Evolutionary conservation across 2,797 vertebrate species (phyloP).

Genomic region (Clamator glandarius): DNA sequence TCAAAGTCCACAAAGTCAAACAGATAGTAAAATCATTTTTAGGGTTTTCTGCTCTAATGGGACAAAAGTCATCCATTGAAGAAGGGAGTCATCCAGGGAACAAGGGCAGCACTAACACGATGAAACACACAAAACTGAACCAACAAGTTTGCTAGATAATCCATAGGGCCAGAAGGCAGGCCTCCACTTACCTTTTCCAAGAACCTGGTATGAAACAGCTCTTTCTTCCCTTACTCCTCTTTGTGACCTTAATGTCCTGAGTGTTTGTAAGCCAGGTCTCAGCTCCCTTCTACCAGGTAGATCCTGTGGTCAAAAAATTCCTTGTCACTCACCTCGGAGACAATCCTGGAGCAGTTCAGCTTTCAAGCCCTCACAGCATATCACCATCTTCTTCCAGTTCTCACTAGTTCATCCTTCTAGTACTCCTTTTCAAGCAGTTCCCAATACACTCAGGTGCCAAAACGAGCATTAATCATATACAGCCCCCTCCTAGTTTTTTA

Average conservation of each 20-base stretch:
- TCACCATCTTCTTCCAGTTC: neutral
- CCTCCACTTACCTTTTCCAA: neutral
- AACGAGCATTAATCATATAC: neutral
- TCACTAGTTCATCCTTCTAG: neutral
- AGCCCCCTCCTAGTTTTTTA: neutral
- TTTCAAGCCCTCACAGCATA: neutral
- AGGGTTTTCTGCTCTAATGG: neutral
- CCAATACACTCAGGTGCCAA: neutral
- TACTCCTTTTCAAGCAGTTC: neutral
- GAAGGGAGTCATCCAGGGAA: neutral
- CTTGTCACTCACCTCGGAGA: neutral
- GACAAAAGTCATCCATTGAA: neutral
- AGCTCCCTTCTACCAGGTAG: neutral
- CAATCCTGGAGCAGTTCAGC: neutral
- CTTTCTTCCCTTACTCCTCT: neutral
- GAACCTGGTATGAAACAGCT: neutral
- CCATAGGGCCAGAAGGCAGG: neutral
- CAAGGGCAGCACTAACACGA: neutral
- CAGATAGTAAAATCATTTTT: neutral
- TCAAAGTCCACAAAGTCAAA: neutral
- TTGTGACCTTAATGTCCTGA: neutral
- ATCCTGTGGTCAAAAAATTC: neutral
- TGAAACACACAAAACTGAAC: neutral
- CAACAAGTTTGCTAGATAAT: neutral
- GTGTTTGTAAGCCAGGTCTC: accelerated